Evolutionary conservation across 2,113 vertebrate genomes (phyloP), one percentile per base, ranked within the genome.

Genomic region (Phycodurus eques): DNA sequence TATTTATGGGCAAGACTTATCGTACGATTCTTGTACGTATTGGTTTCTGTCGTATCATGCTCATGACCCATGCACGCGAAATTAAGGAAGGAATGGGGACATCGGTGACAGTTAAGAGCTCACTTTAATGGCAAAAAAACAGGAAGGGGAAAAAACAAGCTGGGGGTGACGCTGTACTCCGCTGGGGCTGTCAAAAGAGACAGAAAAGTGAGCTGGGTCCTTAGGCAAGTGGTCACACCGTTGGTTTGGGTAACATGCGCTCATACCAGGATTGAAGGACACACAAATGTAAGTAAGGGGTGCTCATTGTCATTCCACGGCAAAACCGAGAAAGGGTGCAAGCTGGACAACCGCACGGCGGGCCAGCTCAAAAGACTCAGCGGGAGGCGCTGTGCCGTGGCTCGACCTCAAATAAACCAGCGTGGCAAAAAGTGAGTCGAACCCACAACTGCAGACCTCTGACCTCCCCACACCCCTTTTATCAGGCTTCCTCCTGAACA

Each of bases 151-250:
- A 81, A 74, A 73, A 47, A 12, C 67, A 67, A 35, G 42, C 57
- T 78, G 71, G 62, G 72, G 47, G 11, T 72, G 20, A 80, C 42
- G 61, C 31, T 77, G 76, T 68, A 73, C 63, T 89, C 79, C 79
- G 68, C 74, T 49, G 73, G 83, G 83, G 86, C 88, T 90, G 88
- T 78, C 53, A 56, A 85, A 83, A 71, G 84, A 88, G 77, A 88
- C 49, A 81, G 76, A 66, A 27, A 27, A 83, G 86, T 91, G 86
- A 91, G 85, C 86, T 90, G 83, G 83, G 88, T 89, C 85, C 89
- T 90, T 84, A 88, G 88, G 88, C 60, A 70, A 85, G 73, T 85
- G 86, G 76, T 88, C 80, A 85, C 81, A 82, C 68, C 51, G 63
- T 70, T 80, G 69, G 43, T 19, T 73, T 78, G 71, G 77, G 69